Evolutionary conservation across 2,113 vertebrate genomes (phyloP).

Genomic region (Probosciger aterrimus): DNA sequence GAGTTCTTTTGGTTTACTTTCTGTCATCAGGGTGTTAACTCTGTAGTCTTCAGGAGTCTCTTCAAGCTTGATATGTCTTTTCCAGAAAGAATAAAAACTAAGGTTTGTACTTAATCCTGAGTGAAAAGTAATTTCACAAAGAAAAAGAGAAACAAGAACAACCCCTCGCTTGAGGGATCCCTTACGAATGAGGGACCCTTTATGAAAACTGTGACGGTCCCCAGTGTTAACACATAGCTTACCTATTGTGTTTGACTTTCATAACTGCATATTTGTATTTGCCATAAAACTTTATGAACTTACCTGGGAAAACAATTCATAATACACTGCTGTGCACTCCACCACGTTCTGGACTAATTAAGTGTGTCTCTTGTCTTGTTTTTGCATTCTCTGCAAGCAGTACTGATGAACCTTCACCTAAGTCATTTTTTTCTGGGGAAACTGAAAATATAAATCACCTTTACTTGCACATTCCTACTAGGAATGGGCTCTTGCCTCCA

Average conservation of each 20-base stretch:
- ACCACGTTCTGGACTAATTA: background rate
- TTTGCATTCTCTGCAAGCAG: background rate
- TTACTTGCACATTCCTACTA: background rate
- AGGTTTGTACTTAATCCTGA: background rate
- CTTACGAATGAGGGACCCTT: background rate
- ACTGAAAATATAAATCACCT: background rate
- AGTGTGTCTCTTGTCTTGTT: background rate
- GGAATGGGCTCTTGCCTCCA: background rate
- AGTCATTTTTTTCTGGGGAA: background rate
- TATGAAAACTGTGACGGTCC: background rate
- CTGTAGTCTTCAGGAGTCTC: background rate
- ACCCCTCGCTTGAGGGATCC: rapidly evolving
- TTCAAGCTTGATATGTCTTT: background rate
- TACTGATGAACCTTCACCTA: background rate
- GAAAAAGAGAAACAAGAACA: background rate
- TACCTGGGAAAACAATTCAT: background rate
- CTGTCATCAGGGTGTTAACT: background rate
- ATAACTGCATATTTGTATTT: background rate
- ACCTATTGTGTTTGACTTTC: background rate
- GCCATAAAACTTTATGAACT: background rate
- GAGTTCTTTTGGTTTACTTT: conserved; percentile 13
- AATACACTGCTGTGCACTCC: background rate
- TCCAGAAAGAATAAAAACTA: background rate
- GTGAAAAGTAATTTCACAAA: background rate
- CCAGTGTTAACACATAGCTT: background rate